Conservation (phyloP, 2,888 invertebrate genomes). For the Globia sparganii region DNA sequence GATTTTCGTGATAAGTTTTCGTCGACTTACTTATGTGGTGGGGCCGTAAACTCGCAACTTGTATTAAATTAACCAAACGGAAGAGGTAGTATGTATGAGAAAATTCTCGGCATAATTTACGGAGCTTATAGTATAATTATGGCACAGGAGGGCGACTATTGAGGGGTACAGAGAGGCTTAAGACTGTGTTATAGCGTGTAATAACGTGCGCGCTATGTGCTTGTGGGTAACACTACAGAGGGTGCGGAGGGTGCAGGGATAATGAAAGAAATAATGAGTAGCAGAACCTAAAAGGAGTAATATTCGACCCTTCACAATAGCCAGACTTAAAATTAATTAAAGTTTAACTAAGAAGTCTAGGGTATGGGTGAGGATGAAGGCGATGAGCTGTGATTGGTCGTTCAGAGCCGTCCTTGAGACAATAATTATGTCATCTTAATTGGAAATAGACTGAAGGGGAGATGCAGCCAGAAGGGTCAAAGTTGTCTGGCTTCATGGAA, state of each 20-base stretch:
- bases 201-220: constrained; percentile 64
- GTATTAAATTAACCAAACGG: constrained; percentile 63
- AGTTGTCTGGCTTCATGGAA: constrained; percentile 10
- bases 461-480: background rate
- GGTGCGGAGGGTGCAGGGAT: constrained; percentile 58
- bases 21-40: constrained; percentile 29
- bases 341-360: constrained; percentile 61
- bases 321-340: constrained; percentile 71
- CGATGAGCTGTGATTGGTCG: constrained; percentile 61
- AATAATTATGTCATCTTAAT: constrained; percentile 34
- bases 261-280: constrained; percentile 71
- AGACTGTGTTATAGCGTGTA: constrained; percentile 64
- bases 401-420: constrained; percentile 40
- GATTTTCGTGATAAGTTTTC: constrained; percentile 59
- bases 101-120: constrained; percentile 71
- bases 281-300: constrained; percentile 64
- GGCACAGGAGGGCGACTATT: constrained; percentile 62
- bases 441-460: constrained; percentile 13
- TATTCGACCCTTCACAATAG: constrained; percentile 67
- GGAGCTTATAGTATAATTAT: constrained; percentile 67
- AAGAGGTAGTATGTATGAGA: constrained; percentile 66
- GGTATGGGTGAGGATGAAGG: constrained; percentile 38
- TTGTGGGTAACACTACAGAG: constrained; percentile 41
- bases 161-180: constrained; percentile 62
- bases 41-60: constrained; percentile 54